phyloP scores from a whole-genome alignment of 2,888 invertebrate species.

The Furcula furcula region DNA sequence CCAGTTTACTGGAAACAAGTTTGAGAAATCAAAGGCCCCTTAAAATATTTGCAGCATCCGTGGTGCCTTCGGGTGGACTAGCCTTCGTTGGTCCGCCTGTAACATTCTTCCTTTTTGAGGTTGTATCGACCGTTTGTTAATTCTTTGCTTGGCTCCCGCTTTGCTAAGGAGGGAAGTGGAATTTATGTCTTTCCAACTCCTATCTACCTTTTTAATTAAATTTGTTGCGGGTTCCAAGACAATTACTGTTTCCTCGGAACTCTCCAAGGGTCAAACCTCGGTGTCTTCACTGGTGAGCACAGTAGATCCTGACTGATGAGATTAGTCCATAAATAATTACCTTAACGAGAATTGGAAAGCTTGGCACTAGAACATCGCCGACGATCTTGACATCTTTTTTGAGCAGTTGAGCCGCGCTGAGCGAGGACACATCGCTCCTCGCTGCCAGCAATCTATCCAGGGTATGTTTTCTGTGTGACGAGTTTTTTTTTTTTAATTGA shows the following conservation, averaged over 20 bases:
- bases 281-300: no score
- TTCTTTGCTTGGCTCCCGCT: no score
- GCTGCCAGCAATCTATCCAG: slow-evolving; percentile 81
- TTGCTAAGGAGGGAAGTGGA: no score
- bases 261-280: no score
- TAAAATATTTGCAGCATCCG: no score
- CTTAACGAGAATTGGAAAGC: slow-evolving; percentile 84
- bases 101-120: no score
- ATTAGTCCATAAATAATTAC: slow-evolving; percentile 47
- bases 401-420: slow-evolving; percentile 86
- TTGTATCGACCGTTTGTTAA: no score
- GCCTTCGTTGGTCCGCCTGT: no score
- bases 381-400: slow-evolving; percentile 89
- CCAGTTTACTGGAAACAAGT: no score
- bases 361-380: slow-evolving; percentile 70
- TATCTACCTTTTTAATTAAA: background rate
- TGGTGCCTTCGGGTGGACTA: no score
- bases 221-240: background rate
- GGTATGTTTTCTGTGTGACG: slow-evolving; percentile 39
- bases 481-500: background rate
- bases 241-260: no score
- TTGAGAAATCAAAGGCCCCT: no score
- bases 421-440: slow-evolving; percentile 83
- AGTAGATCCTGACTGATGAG: background rate
- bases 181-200: slow-evolving; percentile 8